A percentile compares a stretch with the other conserved stretches of the same genome.
Evolutionary conservation across 2,888 invertebrate species (phyloP).

Genomic region (Phengaris arion): DNA sequence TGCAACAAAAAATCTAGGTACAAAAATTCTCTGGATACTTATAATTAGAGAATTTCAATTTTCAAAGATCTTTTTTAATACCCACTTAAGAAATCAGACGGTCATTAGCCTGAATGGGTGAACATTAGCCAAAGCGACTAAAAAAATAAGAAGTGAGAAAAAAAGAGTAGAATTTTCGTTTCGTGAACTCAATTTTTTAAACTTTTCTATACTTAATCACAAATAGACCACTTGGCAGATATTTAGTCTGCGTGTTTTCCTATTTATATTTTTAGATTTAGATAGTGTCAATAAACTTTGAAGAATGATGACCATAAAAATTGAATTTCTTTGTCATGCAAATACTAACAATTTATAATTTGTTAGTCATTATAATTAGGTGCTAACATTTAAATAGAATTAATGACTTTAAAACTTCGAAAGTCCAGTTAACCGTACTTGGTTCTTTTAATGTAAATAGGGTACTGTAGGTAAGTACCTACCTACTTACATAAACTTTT

Average conservation of each 20-base stretch:
- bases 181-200: not conserved
- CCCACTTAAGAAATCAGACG: not conserved
- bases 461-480: not conserved
- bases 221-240: conserved; percentile 17
- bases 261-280: conserved; percentile 21
- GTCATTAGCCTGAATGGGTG: conserved; percentile 3
- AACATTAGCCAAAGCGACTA: not conserved
- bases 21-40: not conserved
- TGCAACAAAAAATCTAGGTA: not conserved
- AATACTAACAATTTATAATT: not conserved
- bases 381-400: not conserved
- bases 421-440: no score
- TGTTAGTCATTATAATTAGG: conserved; percentile 6
- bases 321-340: not conserved
- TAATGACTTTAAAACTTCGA: no score
- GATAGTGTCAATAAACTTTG: conserved; percentile 20
- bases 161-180: not conserved
- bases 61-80: not conserved
- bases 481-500: not conserved
- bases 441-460: no score
- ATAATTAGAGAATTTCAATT: not conserved
- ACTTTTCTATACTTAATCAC: not conserved
- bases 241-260: not conserved
- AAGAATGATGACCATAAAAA: not conserved
- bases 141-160: not conserved